A percentile compares a stretch with the other conserved stretches of the same genome.
These are phyloP conservation scores for Mionectes olivaceus DNA, from an alignment of 2,797 vertebrate species.

Conservation along the genomic window DNA sequence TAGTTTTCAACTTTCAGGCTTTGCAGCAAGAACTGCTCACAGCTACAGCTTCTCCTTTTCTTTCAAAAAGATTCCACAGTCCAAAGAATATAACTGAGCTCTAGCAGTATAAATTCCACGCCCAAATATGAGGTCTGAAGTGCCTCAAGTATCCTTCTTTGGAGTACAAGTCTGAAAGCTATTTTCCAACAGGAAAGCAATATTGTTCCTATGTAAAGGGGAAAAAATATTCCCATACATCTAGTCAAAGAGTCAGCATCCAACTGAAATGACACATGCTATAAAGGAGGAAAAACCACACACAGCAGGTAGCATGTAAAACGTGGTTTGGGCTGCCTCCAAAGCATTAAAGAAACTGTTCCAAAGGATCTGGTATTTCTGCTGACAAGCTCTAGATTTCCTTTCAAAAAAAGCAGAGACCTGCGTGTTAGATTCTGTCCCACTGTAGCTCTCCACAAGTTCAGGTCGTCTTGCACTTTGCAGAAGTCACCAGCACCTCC, in stretches of 20 bases:
- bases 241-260: neutral
- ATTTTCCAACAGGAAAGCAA: neutral
- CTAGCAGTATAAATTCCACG: neutral
- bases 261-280: neutral
- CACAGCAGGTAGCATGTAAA: neutral
- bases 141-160: neutral
- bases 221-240: neutral
- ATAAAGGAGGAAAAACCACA: constrained; percentile 1
- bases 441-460: neutral
- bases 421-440: neutral
- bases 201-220: neutral
- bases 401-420: neutral
- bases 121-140: neutral
- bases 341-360: constrained; percentile 4
- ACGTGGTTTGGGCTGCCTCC: neutral
- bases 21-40: neutral
- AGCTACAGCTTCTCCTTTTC: neutral
- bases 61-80: neutral
- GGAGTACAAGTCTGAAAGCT: neutral
- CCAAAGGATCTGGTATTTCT: neutral
- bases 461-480: neutral
- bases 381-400: neutral
- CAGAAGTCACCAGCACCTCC: neutral
- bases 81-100: neutral
- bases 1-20: neutral